phyloP scores from a whole-genome alignment of 2,888 invertebrate species.

The Lampropteryx suffumata region DNA sequence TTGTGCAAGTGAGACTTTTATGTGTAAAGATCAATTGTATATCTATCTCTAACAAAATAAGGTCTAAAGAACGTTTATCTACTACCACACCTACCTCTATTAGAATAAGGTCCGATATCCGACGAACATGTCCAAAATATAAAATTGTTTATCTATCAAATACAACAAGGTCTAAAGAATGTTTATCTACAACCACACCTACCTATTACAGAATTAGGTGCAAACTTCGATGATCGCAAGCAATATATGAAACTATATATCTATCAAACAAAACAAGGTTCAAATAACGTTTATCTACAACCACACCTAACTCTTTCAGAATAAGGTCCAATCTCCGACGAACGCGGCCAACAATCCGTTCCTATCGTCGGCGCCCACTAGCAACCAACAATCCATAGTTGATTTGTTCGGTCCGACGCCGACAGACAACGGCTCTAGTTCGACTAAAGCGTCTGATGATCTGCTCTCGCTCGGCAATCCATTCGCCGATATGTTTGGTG shows the following conservation, averaged over 20 bases:
- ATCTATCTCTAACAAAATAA: too few relatives aligned
- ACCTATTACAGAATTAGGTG: constrained; percentile 83
- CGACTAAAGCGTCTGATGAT: constrained; percentile 92
- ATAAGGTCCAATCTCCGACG: constrained; percentile 90
- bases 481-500: constrained; percentile 92
- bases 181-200: constrained; percentile 8
- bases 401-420: constrained; percentile 89
- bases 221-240: constrained; percentile 88
- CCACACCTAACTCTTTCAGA: constrained; percentile 52
- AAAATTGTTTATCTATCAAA: too few relatives aligned
- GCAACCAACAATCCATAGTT: constrained; percentile 83
- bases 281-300: too few relatives aligned
- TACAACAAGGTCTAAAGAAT: too few relatives aligned
- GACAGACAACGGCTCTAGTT: constrained; percentile 53
- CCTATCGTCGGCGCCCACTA: constrained; percentile 86
- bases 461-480: constrained; percentile 95
- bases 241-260: too few relatives aligned
- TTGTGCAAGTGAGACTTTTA: too few relatives aligned
- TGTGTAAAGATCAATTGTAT: too few relatives aligned
- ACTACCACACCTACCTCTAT: too few relatives aligned
- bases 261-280: too few relatives aligned
- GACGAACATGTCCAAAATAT: constrained; percentile 84
- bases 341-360: constrained; percentile 92
- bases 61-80: too few relatives aligned
- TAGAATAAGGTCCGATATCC: constrained; percentile 90